Conservation (phyloP, 2,113 vertebrate genomes). For the Clarias batrachus region DNA sequence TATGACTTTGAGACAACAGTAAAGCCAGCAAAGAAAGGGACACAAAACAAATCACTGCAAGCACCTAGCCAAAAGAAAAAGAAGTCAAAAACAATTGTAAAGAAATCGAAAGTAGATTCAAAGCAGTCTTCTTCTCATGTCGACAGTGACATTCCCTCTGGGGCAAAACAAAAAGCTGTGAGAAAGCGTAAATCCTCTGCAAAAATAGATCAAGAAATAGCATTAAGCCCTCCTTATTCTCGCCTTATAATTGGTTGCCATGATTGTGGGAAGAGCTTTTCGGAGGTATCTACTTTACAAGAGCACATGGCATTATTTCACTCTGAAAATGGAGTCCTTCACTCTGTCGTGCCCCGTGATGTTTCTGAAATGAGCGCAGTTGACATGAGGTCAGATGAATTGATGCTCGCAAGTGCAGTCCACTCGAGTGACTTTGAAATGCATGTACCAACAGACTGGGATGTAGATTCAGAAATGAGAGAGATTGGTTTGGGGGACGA, state of each 20-base stretch:
- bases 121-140: neutral
- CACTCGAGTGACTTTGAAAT: constrained; percentile 51
- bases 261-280: constrained; percentile 70
- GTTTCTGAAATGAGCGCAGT: constrained; percentile 58
- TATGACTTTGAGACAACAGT: constrained; percentile 22
- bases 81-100: constrained; percentile 31
- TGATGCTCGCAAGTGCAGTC: constrained; percentile 22
- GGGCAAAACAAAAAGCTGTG: constrained; percentile 61
- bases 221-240: constrained; percentile 64
- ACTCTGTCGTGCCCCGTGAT: constrained; percentile 45
- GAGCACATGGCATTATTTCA: constrained; percentile 69
- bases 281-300: constrained; percentile 70
- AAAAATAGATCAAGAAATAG: constrained; percentile 67
- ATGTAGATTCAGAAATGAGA: constrained; percentile 67
- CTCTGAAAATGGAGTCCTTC: constrained; percentile 59
- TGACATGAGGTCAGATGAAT: constrained; percentile 51
- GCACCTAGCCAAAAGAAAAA: constrained; percentile 36
- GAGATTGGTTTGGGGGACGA: constrained; percentile 61
- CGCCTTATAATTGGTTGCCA: constrained; percentile 69
- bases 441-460: constrained; percentile 69
- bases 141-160: constrained; percentile 1
- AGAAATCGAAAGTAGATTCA: constrained; percentile 36
- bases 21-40: neutral
- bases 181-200: constrained; percentile 71
- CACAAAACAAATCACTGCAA: constrained; percentile 4